phyloP scores from a whole-genome alignment of 2,797 vertebrate genomes.

The Octomys mimax region DNA sequence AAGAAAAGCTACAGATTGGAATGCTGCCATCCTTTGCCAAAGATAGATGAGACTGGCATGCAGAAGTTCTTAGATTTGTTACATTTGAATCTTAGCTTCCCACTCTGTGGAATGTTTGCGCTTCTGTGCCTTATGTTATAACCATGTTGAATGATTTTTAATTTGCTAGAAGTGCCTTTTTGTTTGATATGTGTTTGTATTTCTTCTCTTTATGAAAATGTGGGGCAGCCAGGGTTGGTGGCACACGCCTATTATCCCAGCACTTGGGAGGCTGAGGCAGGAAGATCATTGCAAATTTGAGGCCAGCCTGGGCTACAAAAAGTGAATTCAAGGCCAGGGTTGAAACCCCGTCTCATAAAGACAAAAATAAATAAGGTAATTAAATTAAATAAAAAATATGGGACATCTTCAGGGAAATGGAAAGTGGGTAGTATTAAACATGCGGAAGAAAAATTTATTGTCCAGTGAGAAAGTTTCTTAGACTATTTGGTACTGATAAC shows the following conservation, averaged over 20 bases:
- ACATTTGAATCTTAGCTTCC: slow-evolving; percentile 62
- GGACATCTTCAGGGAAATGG: background rate
- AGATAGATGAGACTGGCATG: background rate
- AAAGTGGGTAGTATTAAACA: background rate
- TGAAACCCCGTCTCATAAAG: background rate
- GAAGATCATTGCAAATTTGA: background rate
- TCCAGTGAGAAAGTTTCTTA: slow-evolving; percentile 28
- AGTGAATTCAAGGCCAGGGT: background rate
- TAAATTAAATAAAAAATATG: slow-evolving; percentile 30
- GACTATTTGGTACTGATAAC: slow-evolving; percentile 30
- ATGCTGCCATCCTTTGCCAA: slow-evolving; percentile 16
- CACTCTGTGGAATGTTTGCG: slow-evolving; percentile 30
- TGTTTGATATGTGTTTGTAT: slow-evolving; percentile 51
- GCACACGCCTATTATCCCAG: background rate
- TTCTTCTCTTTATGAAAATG: slow-evolving; percentile 56
- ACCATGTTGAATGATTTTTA: slow-evolving; percentile 61
- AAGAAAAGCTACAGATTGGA: background rate
- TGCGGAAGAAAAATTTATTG: slow-evolving; percentile 52
- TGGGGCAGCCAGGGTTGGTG: background rate
- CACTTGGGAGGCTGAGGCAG: background rate
- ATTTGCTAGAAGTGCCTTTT: slow-evolving; percentile 68
- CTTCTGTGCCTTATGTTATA: slow-evolving; percentile 44
- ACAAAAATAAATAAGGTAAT: background rate
- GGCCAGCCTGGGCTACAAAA: background rate
- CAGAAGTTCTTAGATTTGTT: slow-evolving; percentile 44